A percentile compares a stretch with the other conserved stretches of the same genome.
Conservation (phyloP, 2,888 invertebrate species). For the Callimorpha dominula region DNA sequence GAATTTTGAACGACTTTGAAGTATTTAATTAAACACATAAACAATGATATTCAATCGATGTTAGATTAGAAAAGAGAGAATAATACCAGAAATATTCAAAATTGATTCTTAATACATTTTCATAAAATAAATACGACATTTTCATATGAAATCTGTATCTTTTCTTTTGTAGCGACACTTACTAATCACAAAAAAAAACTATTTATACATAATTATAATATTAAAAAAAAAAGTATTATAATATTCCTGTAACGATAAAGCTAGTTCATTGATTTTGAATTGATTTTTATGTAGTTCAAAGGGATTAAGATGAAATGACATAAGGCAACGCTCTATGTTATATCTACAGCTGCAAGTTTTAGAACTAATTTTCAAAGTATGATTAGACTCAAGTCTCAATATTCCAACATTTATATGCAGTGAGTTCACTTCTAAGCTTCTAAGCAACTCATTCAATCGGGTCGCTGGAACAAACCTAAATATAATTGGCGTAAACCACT, state of each 20-base stretch:
- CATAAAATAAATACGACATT: no score
- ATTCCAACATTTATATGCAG: slow-evolving; percentile 23
- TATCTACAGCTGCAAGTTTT: background rate
- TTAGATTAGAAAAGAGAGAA: background rate
- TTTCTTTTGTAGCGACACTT: background rate
- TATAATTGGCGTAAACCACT: slow-evolving; percentile 2
- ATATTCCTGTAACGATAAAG: no score
- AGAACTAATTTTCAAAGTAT: slow-evolving; percentile 18
- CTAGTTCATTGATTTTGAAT: no score
- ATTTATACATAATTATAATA: no score
- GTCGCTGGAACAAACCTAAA: slow-evolving; percentile 22
- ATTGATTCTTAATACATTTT: background rate
- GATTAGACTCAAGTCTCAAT: slow-evolving; percentile 19
- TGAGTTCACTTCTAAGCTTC: slow-evolving; percentile 18
- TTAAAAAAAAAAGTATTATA: no score
- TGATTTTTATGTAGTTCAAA: background rate
- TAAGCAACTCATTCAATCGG: slow-evolving; percentile 29
- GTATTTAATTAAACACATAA: background rate
- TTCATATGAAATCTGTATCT: background rate
- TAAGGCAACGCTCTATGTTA: background rate
- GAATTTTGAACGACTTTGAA: background rate
- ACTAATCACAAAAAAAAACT: background rate
- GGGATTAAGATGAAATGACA: background rate
- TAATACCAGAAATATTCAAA: background rate
- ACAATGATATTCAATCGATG: background rate